phyloP scores from a whole-genome alignment of 1,140 invertebrate genomes.

The Limonius californicus region DNA sequence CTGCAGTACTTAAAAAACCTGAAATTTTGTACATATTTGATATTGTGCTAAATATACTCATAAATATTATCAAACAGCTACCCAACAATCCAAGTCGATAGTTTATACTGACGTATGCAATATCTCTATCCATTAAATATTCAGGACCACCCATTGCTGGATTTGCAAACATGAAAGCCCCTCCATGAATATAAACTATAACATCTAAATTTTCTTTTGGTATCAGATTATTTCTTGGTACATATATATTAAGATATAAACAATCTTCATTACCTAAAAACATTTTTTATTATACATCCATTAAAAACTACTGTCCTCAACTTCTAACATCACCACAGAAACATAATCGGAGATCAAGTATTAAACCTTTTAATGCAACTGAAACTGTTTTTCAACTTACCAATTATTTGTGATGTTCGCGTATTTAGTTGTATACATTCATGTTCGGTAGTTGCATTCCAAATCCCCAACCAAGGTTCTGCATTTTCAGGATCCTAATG shows the following conservation, averaged over 20 bases:
- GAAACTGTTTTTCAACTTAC: background rate
- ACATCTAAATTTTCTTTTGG: slow-evolving; percentile 47
- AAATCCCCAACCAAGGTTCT: background rate
- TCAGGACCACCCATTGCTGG: slow-evolving; percentile 43
- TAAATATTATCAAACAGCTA: too few relatives aligned
- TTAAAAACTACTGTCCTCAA: background rate
- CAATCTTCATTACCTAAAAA: slow-evolving; percentile 45
- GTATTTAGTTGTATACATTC: background rate
- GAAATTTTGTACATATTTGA: too few relatives aligned
- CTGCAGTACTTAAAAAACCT: slow-evolving; percentile 54
- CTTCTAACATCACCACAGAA: too few relatives aligned
- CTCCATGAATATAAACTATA: slow-evolving; percentile 56
- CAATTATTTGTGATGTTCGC: background rate
- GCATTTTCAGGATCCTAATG: background rate
- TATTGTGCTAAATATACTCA: too few relatives aligned
- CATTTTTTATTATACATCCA: too few relatives aligned
- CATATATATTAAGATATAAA: slow-evolving; percentile 28
- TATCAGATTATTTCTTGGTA: slow-evolving; percentile 34
- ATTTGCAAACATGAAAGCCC: slow-evolving; percentile 54
- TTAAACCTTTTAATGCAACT: too few relatives aligned
- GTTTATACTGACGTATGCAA: slow-evolving; percentile 60
- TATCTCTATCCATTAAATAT: slow-evolving; percentile 55
- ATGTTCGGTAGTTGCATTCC: background rate
- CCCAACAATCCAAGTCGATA: slow-evolving; percentile 60
- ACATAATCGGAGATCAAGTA: too few relatives aligned